These are phyloP conservation scores for Andricus curvator DNA, from an alignment of 2,888 invertebrate genomes.

Conservation along the genomic window DNA sequence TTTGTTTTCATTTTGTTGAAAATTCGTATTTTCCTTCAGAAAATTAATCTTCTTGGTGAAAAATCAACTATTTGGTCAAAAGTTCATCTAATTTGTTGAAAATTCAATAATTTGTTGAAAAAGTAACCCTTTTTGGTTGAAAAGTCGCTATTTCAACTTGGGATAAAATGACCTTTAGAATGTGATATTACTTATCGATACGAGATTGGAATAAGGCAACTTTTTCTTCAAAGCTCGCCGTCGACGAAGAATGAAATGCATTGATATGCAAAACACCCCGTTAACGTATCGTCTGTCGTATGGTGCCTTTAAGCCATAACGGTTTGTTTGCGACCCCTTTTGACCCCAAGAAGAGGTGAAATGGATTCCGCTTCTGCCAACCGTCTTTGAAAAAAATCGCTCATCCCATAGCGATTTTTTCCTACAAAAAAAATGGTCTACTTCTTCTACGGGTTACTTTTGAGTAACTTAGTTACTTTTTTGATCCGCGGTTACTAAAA, in stretches of 20 bases:
- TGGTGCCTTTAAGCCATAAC: constrained; percentile 55
- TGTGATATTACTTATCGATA: neutral
- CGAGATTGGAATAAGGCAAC: neutral
- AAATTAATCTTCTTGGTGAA: too few relatives aligned
- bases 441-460: too few relatives aligned
- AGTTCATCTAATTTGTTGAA: too few relatives aligned
- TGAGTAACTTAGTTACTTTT: too few relatives aligned
- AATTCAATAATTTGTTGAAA: too few relatives aligned
- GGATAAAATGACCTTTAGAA: too few relatives aligned
- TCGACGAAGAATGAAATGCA: constrained; percentile 8
- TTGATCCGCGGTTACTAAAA: too few relatives aligned
- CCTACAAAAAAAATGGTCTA: neutral
- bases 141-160: too few relatives aligned
- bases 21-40: too few relatives aligned
- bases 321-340: constrained; percentile 53
- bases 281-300: constrained; percentile 14
- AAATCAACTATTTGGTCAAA: too few relatives aligned
- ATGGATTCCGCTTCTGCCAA: constrained; percentile 51
- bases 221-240: neutral
- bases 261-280: constrained; percentile 37
- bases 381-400: constrained; percentile 20
- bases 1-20: too few relatives aligned
- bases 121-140: too few relatives aligned
- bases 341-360: constrained; percentile 52
- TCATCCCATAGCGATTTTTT: neutral